Evolutionary conservation across 2,797 vertebrate genomes (phyloP).

Genomic region (Protosalanx chinensis): DNA sequence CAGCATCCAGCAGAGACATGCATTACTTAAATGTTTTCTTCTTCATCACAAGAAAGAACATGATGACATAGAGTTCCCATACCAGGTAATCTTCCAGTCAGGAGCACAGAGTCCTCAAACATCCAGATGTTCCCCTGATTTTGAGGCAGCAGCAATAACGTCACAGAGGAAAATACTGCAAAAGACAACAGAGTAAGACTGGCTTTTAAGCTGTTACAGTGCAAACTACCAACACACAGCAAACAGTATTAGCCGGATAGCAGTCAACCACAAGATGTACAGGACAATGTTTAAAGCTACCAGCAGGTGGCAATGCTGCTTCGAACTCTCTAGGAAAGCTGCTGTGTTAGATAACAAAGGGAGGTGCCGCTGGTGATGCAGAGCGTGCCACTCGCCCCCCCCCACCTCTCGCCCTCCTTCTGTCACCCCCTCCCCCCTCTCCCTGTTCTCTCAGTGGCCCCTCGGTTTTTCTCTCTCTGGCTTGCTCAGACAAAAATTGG

Average conservation of each 20-base stretch:
- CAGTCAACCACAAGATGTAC: no score
- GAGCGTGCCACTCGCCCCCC: constrained; percentile 14
- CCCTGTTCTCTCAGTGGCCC: constrained; percentile 27
- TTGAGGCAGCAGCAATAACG: constrained; percentile 87
- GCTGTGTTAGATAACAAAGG: constrained; percentile 46
- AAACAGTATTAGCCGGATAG: no score
- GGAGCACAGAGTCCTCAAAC: constrained; percentile 89
- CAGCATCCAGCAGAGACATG: no score
- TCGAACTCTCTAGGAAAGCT: constrained; percentile 24
- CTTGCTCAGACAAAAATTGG: background rate
- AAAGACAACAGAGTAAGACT: background rate
- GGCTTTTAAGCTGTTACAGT: no score
- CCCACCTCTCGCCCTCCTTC: constrained; percentile 1
- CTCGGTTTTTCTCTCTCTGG: constrained; percentile 2
- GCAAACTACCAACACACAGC: no score
- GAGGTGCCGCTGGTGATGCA: constrained; percentile 42
- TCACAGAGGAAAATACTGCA: constrained; percentile 91
- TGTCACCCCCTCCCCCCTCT: background rate
- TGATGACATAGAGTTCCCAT: constrained; percentile 12
- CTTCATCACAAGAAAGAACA: background rate
- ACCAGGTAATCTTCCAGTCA: constrained; percentile 88
- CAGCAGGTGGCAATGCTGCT: constrained; percentile 51
- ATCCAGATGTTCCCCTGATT: constrained; percentile 95
- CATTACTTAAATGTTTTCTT: no score
- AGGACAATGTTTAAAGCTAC: constrained; percentile 5